Percentiles rank a stretch among this genome's conserved stretches.
Evolutionary conservation across 2,888 invertebrate genomes (phyloP).

Genomic region (Salpingus planirostris): DNA sequence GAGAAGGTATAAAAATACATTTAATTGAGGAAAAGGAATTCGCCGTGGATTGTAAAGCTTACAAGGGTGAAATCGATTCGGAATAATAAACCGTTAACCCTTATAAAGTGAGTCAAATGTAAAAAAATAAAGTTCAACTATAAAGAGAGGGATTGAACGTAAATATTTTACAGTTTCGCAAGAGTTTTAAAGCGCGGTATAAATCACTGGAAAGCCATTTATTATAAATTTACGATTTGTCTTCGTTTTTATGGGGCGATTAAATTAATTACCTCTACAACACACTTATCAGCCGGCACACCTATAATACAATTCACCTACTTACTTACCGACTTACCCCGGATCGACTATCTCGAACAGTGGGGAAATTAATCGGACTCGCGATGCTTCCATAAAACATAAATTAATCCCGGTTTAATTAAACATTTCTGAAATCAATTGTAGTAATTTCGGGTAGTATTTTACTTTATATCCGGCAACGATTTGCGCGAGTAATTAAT

Average conservation of each 20-base stretch:
- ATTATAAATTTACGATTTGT: constrained; percentile 9
- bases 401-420: too few species aligned
- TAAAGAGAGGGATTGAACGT: constrained; percentile 9
- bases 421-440: too few species aligned
- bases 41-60: constrained; percentile 8
- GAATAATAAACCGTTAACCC: constrained; percentile 14
- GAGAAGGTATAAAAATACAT: constrained; percentile 8
- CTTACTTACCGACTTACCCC: too few species aligned
- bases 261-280: constrained; percentile 8
- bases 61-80: constrained; percentile 11
- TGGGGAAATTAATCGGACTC: too few species aligned
- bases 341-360: too few species aligned
- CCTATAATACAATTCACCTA: too few species aligned
- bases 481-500: too few species aligned
- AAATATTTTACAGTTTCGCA: constrained; percentile 10
- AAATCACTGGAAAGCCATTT: constrained; percentile 7
- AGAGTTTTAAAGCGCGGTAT: constrained; percentile 3
- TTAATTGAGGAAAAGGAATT: constrained; percentile 11
- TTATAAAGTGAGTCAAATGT: constrained; percentile 13
- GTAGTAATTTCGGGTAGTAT: too few species aligned
- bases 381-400: too few species aligned
- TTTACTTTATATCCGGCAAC: too few species aligned
- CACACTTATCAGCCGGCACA: too few species aligned
- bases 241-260: constrained; percentile 7
- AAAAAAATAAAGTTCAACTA: constrained; percentile 10